Percentiles rank a stretch among this genome's conserved stretches.
Evolutionary conservation across 2,888 invertebrate species (phyloP).

Genomic region (Pristionchus arcanus): DNA sequence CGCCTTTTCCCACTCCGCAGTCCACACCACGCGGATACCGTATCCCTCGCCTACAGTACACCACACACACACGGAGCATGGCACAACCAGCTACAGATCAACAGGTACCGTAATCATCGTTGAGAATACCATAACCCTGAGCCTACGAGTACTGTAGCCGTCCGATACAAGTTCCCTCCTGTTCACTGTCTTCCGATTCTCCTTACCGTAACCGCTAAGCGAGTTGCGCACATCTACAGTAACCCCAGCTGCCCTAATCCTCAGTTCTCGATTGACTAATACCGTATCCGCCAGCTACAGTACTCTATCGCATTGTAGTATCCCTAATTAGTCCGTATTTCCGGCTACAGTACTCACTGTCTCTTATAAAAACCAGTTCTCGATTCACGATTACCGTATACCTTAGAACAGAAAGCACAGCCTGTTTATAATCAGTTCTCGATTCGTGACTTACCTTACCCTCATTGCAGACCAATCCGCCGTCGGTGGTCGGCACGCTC

Average conservation of each 20-base stretch:
- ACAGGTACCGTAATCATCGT: not conserved
- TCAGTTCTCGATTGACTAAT: not conserved
- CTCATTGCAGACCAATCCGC: not conserved
- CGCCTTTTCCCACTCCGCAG: not conserved
- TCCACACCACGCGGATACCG: not conserved
- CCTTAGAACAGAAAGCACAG: no score
- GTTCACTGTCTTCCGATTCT: no score
- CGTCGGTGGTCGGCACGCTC: slow-evolving; percentile 26
- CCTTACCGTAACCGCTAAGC: not conserved
- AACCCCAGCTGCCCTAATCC: not conserved
- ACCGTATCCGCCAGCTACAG: not conserved
- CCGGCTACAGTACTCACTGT: not conserved
- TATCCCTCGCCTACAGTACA: no score
- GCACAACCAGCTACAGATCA: slow-evolving; percentile 3
- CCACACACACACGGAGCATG: slow-evolving; percentile 25
- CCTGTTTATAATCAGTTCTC: no score
- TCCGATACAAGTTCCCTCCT: not conserved
- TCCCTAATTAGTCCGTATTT: no score
- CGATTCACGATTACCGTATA: no score
- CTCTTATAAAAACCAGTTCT: no score
- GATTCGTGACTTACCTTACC: not conserved
- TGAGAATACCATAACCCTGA: no score
- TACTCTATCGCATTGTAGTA: not conserved
- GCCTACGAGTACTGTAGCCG: not conserved
- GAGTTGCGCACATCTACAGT: not conserved